phyloP scores from a whole-genome alignment of 2,888 invertebrate species.

The Mesorhabditis sp. region DNA sequence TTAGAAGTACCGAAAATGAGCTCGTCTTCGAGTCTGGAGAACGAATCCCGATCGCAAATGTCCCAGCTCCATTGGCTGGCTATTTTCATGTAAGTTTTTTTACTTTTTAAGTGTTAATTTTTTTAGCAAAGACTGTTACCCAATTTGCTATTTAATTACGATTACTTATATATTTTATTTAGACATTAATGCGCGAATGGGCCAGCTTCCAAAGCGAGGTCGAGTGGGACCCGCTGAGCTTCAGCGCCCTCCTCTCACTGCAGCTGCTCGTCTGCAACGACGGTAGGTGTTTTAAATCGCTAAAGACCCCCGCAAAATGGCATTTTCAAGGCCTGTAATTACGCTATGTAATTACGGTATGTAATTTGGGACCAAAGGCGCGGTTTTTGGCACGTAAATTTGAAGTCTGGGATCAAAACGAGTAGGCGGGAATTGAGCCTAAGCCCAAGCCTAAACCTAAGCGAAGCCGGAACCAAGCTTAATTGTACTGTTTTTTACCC shows the following conservation, averaged over 20 bases:
- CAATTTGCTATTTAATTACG: no score
- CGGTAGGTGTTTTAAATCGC: slow-evolving; percentile 13
- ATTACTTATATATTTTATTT: neutral
- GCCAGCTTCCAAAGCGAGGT: slow-evolving; percentile 24
- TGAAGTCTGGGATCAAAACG: no score
- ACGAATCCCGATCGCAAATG: slow-evolving; percentile 20
- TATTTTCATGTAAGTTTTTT: slow-evolving; percentile 9
- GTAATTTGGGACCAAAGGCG: no score
- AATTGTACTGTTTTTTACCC: no score
- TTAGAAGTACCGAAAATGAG: slow-evolving; percentile 12
- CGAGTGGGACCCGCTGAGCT: slow-evolving; percentile 50
- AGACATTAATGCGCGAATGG: slow-evolving; percentile 5
- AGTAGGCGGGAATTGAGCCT: no score
- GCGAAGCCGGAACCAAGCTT: no score
- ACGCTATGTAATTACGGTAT: no score
- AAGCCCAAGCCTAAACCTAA: no score
- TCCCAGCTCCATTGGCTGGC: slow-evolving; percentile 36
- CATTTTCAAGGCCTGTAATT: no score
- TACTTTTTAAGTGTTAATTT: neutral
- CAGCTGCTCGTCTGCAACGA: slow-evolving; percentile 26
- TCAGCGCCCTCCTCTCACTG: slow-evolving; percentile 46
- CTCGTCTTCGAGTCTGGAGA: slow-evolving; percentile 37
- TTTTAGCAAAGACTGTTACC: no score
- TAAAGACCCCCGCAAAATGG: no score
- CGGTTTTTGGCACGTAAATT: no score